Evolutionary conservation across 2,888 invertebrate genomes (phyloP).

Genomic region (Nemurella pictetii): DNA sequence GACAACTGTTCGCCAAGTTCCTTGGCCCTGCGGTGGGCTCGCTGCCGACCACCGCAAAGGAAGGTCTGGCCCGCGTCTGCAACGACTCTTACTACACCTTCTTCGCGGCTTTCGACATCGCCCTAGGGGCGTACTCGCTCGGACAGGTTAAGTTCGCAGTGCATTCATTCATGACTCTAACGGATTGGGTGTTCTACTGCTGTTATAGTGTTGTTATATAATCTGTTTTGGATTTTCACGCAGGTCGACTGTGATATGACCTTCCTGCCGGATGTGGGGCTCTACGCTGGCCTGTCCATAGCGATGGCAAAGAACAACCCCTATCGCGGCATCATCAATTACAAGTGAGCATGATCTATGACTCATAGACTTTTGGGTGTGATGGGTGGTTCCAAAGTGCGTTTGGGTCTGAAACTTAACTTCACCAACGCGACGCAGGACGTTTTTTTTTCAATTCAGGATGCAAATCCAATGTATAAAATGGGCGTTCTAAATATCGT

Average conservation of each 20-base stretch:
- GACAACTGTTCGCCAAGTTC: background rate
- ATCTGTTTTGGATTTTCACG: background rate
- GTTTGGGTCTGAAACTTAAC: too few species aligned
- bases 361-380: too few species aligned
- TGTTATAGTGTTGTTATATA: too few species aligned
- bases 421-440: too few species aligned
- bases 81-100: slow-evolving; percentile 22
- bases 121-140: slow-evolving; percentile 1
- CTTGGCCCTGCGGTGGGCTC: background rate
- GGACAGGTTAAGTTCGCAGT: background rate
- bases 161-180: too few species aligned
- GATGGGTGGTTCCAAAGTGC: too few species aligned
- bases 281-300: slow-evolving; percentile 28
- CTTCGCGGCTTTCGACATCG: slow-evolving; percentile 22
- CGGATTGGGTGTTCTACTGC: too few species aligned
- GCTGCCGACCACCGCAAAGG: background rate
- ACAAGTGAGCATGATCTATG: slow-evolving; percentile 26
- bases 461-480: too few species aligned
- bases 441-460: too few species aligned
- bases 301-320: slow-evolving; percentile 22
- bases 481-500: too few species aligned
- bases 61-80: slow-evolving; percentile 9
- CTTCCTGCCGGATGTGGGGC: background rate
- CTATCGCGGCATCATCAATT: slow-evolving; percentile 24
- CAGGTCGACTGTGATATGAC: slow-evolving; percentile 7